Evolutionary conservation across 2,113 vertebrate species (phyloP), one percentile per base, ranked within the genome.

Genomic region (Onychorhynchus coronatus): DNA sequence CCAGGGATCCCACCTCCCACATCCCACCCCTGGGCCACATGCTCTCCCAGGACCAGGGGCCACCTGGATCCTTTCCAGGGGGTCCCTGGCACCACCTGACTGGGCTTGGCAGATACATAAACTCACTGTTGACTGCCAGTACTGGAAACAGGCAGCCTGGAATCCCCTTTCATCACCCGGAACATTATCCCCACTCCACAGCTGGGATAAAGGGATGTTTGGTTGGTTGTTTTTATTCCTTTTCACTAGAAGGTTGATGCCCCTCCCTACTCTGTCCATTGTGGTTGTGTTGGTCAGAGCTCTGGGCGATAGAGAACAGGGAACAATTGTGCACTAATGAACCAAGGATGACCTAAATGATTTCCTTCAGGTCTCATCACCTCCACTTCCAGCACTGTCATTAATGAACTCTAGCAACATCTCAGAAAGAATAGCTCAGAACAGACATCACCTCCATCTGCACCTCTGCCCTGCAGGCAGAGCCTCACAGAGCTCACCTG

Each of bases 321-420:
- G 63, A 75, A 62, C 79, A 78, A 17, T 33, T 65, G n/a, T 52
- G 31, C 72, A 37, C 75, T 77, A 80, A 70, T 55, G 66, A 88
- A 88, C 78, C 63, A 75, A 59, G 49, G 71, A 67, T 47, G 72
- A 77, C 27, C 63, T 44, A 59, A 53, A 27, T 33, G 4, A 75
- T 66, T 92, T 85, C 75, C 73, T 79, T 81, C 84, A 62, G 89
- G 70, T 94, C 73, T 85, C 63, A 25, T 68, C 91, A 76, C 58
- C 81, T 91, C 66, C n/a, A 5, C 81, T 66, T 79, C 31, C 46
- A 30, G 21, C 46, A 24, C 59, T 61, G 28, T 15, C 89, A 50
- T 72, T 73, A 88, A n/a, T 24, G 47, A 75, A 53, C 58, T 85
- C 58, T 33, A 10, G 33, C 31, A 65, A 59, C 0, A 8, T 4